Evolutionary conservation across 1,140 invertebrate species (phyloP).

Genomic region (Drosophila willistoni): DNA sequence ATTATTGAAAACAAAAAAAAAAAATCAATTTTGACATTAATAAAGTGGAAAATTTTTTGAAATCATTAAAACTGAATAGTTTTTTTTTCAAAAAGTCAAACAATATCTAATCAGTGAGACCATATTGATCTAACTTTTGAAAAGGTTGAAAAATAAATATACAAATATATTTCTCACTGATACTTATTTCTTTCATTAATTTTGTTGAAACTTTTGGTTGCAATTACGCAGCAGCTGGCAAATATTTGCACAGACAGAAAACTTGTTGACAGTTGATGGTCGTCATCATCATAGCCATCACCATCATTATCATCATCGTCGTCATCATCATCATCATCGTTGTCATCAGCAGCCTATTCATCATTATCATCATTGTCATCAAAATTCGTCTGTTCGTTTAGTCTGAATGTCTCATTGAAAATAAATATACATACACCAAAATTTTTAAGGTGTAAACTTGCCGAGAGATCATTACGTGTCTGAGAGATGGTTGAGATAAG

Average conservation of each 20-base stretch:
- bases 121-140: not conserved
- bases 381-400: not conserved
- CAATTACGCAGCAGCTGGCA: slow-evolving; percentile 61
- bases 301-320: not conserved
- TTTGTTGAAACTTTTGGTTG: slow-evolving; percentile 36
- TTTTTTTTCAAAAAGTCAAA: not conserved
- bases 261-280: slow-evolving; percentile 56
- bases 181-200: slow-evolving; percentile 24
- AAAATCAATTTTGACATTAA: too few species aligned
- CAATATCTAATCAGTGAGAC: slow-evolving; percentile 9
- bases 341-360: not conserved
- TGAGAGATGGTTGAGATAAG: slow-evolving; percentile 21
- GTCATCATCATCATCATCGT: not conserved
- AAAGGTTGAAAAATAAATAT: slow-evolving; percentile 8
- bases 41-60: too few species aligned
- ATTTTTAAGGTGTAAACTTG: slow-evolving; percentile 41
- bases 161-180: slow-evolving; percentile 26
- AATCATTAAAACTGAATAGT: too few species aligned
- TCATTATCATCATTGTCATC: slow-evolving; percentile 9
- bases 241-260: slow-evolving; percentile 57
- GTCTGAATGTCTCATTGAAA: slow-evolving; percentile 35
- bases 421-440: slow-evolving; percentile 8
- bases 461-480: slow-evolving; percentile 51
- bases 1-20: too few species aligned
- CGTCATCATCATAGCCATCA: slow-evolving; percentile 22